Conservation (phyloP, 2,797 vertebrate genomes). For the Pangasius larnaudii region DNA sequence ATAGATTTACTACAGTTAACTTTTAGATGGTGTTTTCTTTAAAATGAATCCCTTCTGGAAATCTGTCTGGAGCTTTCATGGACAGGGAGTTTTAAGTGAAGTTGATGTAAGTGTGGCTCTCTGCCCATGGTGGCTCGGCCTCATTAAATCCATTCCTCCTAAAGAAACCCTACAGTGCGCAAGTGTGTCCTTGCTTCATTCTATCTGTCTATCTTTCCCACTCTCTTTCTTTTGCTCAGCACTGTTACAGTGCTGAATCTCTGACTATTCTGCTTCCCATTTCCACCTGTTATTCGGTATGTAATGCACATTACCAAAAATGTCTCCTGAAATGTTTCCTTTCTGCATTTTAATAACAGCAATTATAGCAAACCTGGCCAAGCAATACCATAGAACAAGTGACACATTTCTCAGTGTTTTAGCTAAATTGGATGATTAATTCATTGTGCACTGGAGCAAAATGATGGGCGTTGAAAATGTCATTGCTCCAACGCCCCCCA, state of each 20-base stretch:
- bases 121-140: conserved; percentile 53
- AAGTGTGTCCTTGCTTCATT: background rate
- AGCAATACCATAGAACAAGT: background rate
- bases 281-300: background rate
- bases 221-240: background rate
- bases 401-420: background rate
- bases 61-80: conserved; percentile 9
- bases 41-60: conserved; percentile 3
- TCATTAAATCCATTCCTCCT: conserved; percentile 54
- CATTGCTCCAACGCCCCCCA: background rate
- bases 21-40: background rate
- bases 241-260: background rate
- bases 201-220: conserved; percentile 25
- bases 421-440: conserved; percentile 1
- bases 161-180: conserved; percentile 32
- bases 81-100: conserved; percentile 4
- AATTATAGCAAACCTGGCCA: background rate
- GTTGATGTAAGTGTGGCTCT: conserved; percentile 22
- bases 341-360: conserved; percentile 35
- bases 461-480: conserved; percentile 8
- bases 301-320: conserved; percentile 15
- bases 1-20: background rate
- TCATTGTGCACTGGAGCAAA: conserved; percentile 2
- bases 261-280: background rate
- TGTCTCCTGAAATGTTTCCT: background rate